A percentile compares a stretch with the other conserved stretches of the same genome.
phyloP scores from a whole-genome alignment of 2,888 invertebrate genomes.

The Temnothorax unifasciatus region DNA sequence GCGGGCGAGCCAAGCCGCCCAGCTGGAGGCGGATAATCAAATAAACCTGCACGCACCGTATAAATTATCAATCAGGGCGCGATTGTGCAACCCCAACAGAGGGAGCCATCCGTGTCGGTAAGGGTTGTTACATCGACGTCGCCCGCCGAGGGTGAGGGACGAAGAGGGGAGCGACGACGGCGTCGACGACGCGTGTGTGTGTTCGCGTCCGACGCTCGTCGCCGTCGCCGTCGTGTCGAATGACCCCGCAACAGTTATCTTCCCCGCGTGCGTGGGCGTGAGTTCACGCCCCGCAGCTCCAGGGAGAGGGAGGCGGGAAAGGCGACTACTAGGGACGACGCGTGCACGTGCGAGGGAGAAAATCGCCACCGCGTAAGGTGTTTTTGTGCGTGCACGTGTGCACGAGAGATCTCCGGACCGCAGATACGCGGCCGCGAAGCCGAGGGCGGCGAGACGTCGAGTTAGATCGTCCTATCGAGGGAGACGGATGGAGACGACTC shows the following conservation, averaged over 20 bases:
- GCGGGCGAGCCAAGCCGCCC: conserved; percentile 54
- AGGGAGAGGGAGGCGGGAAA: not conserved
- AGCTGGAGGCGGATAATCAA: conserved; percentile 82
- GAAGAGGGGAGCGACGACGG: not conserved
- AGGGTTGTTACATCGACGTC: conserved; percentile 79
- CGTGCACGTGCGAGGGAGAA: conserved; percentile 28
- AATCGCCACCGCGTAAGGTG: conserved; percentile 59
- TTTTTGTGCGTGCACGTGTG: conserved; percentile 60
- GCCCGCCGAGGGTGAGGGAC: conserved; percentile 38
- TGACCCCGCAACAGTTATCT: conserved; percentile 81
- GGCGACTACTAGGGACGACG: not conserved
- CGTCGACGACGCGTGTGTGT: conserved; percentile 67
- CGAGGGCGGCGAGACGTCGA: not conserved
- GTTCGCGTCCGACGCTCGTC: conserved; percentile 54
- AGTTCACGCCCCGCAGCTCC: conserved; percentile 69
- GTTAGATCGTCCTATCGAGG: not conserved
- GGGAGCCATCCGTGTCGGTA: conserved; percentile 77
- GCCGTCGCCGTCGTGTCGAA: conserved; percentile 67
- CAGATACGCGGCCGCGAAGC: conserved; percentile 27
- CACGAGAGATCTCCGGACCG: conserved; percentile 32
- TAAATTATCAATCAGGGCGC: conserved; percentile 86
- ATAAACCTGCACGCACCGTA: conserved; percentile 86
- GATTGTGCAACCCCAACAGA: conserved; percentile 85
- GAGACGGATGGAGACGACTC: not conserved
- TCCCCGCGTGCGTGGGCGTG: conserved; percentile 77